Evolutionary conservation across 37 sponge, comb jelly and placozoan species (phyloP).

Genomic region (Cliona cf. orientalis): DNA sequence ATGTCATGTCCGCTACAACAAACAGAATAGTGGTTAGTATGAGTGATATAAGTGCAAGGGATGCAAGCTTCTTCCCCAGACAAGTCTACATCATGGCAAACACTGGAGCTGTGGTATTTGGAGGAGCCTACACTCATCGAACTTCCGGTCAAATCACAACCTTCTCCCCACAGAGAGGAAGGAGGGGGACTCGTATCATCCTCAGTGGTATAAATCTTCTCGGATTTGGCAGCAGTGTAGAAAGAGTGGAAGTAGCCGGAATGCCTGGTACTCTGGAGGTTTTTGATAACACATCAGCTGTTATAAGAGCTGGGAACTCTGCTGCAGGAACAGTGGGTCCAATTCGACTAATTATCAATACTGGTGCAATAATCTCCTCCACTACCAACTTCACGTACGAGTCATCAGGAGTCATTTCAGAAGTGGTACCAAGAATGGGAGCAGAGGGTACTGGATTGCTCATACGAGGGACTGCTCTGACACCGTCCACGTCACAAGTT

Average conservation of each 20-base stretch:
- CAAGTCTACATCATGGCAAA: slow-evolving; percentile 58
- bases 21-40: slow-evolving; percentile 31
- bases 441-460: slow-evolving; percentile 63
- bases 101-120: slow-evolving; percentile 73
- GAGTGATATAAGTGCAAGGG: slow-evolving; percentile 1
- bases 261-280: not conserved
- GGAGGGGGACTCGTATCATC: slow-evolving; percentile 58
- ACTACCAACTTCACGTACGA: slow-evolving; percentile 56
- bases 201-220: slow-evolving; percentile 60
- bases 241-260: slow-evolving; percentile 47
- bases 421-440: slow-evolving; percentile 44
- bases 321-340: slow-evolving; percentile 1
- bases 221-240: slow-evolving; percentile 38
- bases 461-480: slow-evolving; percentile 45
- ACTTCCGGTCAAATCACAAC: slow-evolving; percentile 54
- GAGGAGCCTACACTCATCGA: slow-evolving; percentile 47
- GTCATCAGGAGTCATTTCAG: slow-evolving; percentile 32
- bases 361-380: slow-evolving; percentile 51
- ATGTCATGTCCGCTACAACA: slow-evolving; percentile 11
- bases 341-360: slow-evolving; percentile 43
- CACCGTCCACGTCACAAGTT: not conserved
- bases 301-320: slow-evolving; percentile 37
- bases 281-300: slow-evolving; percentile 11
- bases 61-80: not conserved
- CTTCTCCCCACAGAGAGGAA: slow-evolving; percentile 60